A percentile compares a stretch with the other conserved stretches of the same genome.
These are phyloP conservation scores for Lagopus leucura DNA, from an alignment of 2,113 vertebrate species.

Conservation along the genomic window DNA sequence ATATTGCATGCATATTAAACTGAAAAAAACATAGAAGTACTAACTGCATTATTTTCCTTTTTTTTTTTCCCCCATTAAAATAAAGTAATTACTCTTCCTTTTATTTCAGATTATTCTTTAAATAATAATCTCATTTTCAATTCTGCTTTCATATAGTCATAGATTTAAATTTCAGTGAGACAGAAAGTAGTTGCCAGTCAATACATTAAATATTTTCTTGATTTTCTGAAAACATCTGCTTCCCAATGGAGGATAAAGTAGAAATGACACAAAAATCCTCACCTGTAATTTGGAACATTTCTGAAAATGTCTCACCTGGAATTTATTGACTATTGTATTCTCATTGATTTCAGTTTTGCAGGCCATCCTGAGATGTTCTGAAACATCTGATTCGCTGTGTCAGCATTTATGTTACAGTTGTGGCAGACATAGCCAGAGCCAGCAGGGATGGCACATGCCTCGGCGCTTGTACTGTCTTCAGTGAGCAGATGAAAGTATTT, in stretches of 20 bases:
- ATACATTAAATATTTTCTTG: background rate
- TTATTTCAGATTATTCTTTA: background rate
- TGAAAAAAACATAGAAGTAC: background rate
- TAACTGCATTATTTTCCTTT: background rate
- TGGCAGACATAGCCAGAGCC: background rate
- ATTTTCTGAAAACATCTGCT: background rate
- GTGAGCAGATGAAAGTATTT: rapidly evolving
- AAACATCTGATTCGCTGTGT: background rate
- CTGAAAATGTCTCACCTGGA: background rate
- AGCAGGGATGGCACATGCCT: background rate
- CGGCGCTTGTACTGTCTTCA: background rate
- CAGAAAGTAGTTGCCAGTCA: background rate
- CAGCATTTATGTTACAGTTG: background rate
- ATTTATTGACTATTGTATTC: background rate
- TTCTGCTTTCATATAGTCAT: background rate
- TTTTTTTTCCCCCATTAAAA: background rate
- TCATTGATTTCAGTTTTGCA: conserved; percentile 6
- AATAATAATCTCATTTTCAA: conserved; percentile 5
- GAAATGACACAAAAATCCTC: background rate
- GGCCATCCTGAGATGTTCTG: background rate
- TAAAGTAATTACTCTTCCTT: background rate
- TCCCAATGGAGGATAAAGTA: background rate
- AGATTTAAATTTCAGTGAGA: background rate
- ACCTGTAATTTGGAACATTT: background rate
- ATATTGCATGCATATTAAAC: background rate